A percentile compares a stretch with the other conserved stretches of the same genome.
These are phyloP conservation scores for Struthidea cinerea DNA, from an alignment of 2,113 vertebrate species.

Conservation along the genomic window DNA sequence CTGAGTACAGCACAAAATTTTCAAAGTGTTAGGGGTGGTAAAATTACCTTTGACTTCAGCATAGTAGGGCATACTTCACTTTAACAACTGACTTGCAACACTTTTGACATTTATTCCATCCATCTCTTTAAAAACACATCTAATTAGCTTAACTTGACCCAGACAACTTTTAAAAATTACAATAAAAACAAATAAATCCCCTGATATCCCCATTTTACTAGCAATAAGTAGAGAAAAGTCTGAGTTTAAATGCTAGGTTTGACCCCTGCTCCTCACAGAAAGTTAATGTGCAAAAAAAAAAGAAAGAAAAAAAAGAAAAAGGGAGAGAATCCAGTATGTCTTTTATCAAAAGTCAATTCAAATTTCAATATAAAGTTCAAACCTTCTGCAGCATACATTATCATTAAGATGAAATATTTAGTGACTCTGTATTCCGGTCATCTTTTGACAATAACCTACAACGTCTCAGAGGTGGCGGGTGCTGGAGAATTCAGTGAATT, in stretches of 20 bases:
- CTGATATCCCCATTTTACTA: not conserved
- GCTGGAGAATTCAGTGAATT: conserved; percentile 50
- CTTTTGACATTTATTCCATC: not conserved
- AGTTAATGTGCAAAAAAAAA: not conserved
- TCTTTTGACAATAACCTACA: conserved; percentile 60
- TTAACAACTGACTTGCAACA: not conserved
- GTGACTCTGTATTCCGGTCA: conserved; percentile 30
- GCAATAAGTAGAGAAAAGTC: not conserved
- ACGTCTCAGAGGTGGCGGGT: conserved; percentile 24
- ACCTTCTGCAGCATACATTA: conserved; percentile 35
- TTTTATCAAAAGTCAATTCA: conserved; percentile 61
- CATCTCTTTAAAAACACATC: not conserved
- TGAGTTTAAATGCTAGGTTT: conserved; percentile 41
- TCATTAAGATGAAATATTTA: conserved; percentile 65
- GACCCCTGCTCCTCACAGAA: conserved; percentile 8
- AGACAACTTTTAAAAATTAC: not conserved
- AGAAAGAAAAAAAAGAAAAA: not conserved
- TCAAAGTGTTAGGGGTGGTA: not conserved
- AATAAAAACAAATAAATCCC: conserved; percentile 6
- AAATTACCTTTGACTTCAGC: conserved; percentile 5
- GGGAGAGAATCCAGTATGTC: not conserved
- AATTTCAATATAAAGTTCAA: conserved; percentile 31
- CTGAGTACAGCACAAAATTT: conserved; percentile 7
- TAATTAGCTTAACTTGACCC: not conserved
- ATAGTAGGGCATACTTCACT: not conserved